Evolutionary conservation across 2,113 vertebrate species (phyloP).

Genomic region (Bagarius yarrelli): DNA sequence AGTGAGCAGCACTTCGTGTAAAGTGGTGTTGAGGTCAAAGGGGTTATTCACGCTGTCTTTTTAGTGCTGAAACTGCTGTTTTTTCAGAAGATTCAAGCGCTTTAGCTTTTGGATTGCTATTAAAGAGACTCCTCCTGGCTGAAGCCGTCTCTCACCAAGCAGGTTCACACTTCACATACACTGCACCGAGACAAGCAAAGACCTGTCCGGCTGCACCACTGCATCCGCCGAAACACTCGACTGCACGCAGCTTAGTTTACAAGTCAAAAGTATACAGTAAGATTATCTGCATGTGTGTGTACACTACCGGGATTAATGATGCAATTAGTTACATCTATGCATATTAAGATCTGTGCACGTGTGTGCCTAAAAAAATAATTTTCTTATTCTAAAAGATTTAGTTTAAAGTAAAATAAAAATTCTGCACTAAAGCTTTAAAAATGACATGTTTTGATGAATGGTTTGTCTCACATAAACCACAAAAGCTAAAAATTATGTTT

Average conservation of each 20-base stretch:
- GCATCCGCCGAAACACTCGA: background rate
- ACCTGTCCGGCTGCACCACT: slow-evolving; percentile 59
- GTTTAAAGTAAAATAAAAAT: too few relatives aligned
- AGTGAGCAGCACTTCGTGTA: slow-evolving; percentile 9
- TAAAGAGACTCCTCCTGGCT: slow-evolving; percentile 24
- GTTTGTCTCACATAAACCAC: background rate
- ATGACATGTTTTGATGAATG: too few relatives aligned
- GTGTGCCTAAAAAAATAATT: background rate
- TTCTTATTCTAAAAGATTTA: too few relatives aligned
- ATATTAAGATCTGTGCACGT: background rate
- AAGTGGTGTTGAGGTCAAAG: slow-evolving; percentile 49
- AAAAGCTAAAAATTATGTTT: background rate
- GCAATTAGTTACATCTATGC: too few relatives aligned
- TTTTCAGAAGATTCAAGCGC: slow-evolving; percentile 57
- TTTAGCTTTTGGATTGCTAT: background rate
- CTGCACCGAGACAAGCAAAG: slow-evolving; percentile 66
- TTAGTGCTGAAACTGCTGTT: slow-evolving; percentile 46
- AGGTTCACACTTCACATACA: slow-evolving; percentile 64
- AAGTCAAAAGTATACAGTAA: slow-evolving; percentile 22
- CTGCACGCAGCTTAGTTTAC: background rate
- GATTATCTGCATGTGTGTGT: background rate
- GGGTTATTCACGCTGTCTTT: slow-evolving; percentile 49
- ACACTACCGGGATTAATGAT: background rate
- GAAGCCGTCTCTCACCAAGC: slow-evolving; percentile 58
- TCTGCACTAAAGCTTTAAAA: too few relatives aligned